Evolutionary conservation across 1,140 invertebrate genomes (phyloP), one percentile per base, ranked within the genome.

Genomic region (Mamestra configurata): DNA sequence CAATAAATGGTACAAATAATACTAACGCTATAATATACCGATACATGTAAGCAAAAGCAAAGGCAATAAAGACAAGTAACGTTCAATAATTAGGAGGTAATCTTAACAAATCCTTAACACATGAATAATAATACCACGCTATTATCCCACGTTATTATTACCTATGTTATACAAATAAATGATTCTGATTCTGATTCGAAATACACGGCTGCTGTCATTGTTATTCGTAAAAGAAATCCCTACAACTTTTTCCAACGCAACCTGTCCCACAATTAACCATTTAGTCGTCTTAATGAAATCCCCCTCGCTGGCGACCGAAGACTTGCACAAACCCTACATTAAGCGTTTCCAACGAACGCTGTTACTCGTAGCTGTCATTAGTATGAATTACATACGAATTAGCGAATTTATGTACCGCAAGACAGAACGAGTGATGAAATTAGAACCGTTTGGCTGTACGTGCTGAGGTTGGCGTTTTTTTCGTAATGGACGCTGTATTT

Each of bases 341-440:
- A 78, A 64, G 13, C 76, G 64, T 78, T 68, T 78, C 61, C 40
- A 55, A 27, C 13, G 46, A 68, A 70, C 46, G 76, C n/a, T 61
- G 51, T 76, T 78, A n/a, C n/a, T n/a, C n/a, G n/a, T n/a, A 70
- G 13, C 61, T 78, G 64, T 70, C 64, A 78, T 78, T 78, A 68
- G 76, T 68, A 68, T 57, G 64, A 78, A 78, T 78, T 78, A 78
- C 59, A 78, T 53, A 55, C 24, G 49, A 78, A 78, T 78, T 78
- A 70, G 76, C 61, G 43, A 70, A 78, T 68, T 68, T 55, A 78
- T 68, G 35, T 78, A 70, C 61, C 61, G 76, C 73, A 76, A 76
- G 15, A 61, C 1, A 6, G 24, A 66, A 66, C 10, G 15, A 76
- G 53, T 76, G 73, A 49, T 76, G 73, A 76, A 76, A 76, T 61